Evolutionary conservation across 1,140 invertebrate genomes (phyloP).

Genomic region (Psix sp.): DNA sequence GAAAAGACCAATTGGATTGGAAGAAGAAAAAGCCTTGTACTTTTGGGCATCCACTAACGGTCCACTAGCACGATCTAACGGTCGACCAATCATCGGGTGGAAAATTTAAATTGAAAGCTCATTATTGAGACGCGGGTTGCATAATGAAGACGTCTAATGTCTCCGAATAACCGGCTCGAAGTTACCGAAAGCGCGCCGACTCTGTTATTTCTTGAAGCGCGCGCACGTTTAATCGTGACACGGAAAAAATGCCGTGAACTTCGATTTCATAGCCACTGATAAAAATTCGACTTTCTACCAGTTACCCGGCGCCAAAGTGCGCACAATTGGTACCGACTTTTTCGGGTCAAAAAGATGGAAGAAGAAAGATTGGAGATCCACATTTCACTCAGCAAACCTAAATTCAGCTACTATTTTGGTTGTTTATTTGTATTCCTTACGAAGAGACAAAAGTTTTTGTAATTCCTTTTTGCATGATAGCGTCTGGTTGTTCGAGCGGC

Average conservation of each 20-base stretch:
- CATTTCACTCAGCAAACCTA: not conserved
- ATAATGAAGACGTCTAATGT: slow-evolving; percentile 39
- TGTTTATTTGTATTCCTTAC: not conserved
- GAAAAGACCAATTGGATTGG: too few relatives aligned
- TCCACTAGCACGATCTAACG: slow-evolving; percentile 29
- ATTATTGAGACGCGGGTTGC: slow-evolving; percentile 18
- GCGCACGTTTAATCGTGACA: slow-evolving; percentile 37
- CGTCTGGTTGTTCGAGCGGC: slow-evolving; percentile 4
- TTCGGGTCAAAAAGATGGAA: slow-evolving; percentile 14
- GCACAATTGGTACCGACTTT: slow-evolving; percentile 1
- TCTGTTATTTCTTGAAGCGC: slow-evolving; percentile 17
- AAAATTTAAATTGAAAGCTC: slow-evolving; percentile 42
- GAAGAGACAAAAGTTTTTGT: slow-evolving; percentile 7
- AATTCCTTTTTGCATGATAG: slow-evolving; percentile 8
- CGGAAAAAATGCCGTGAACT: slow-evolving; percentile 44
- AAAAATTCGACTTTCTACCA: slow-evolving; percentile 54
- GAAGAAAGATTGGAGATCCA: slow-evolving; percentile 5
- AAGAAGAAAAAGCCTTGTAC: not conserved
- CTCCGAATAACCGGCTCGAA: not conserved
- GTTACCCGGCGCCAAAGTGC: not conserved
- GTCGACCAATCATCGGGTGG: slow-evolving; percentile 35
- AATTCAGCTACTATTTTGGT: not conserved
- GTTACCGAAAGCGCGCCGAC: slow-evolving; percentile 2
- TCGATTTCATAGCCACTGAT: slow-evolving; percentile 8
- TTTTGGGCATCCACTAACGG: slow-evolving; percentile 22